These are phyloP conservation scores for Melolontha melolontha DNA, from an alignment of 2,888 invertebrate species.

Conservation along the genomic window DNA sequence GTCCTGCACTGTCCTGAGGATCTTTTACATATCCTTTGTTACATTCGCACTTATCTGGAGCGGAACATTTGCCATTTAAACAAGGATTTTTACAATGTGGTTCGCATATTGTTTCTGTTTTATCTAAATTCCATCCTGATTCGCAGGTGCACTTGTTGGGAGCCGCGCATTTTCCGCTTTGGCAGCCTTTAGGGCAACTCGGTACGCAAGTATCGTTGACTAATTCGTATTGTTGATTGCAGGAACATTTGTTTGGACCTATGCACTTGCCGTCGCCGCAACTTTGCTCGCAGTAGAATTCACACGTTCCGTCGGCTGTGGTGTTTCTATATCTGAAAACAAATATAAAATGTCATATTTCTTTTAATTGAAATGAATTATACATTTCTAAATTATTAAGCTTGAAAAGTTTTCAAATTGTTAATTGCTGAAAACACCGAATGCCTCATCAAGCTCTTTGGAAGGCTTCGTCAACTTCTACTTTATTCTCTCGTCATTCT, in stretches of 20 bases:
- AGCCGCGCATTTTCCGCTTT: slow-evolving; percentile 67
- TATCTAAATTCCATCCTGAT: slow-evolving; percentile 63
- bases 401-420: too few relatives aligned
- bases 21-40: slow-evolving; percentile 64
- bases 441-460: too few relatives aligned
- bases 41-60: slow-evolving; percentile 63
- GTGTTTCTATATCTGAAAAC: slow-evolving; percentile 62
- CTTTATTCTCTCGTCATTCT: too few relatives aligned
- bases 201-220: slow-evolving; percentile 58
- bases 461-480: too few relatives aligned
- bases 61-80: slow-evolving; percentile 65
- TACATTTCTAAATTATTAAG: too few relatives aligned
- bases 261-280: slow-evolving; percentile 66
- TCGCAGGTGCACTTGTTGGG: slow-evolving; percentile 71
- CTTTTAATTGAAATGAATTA: too few relatives aligned
- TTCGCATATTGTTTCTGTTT: slow-evolving; percentile 59
- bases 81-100: slow-evolving; percentile 68
- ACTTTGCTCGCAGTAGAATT: slow-evolving; percentile 61
- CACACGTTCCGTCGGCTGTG: slow-evolving; percentile 54
- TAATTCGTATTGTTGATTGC: slow-evolving; percentile 63
- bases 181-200: slow-evolving; percentile 64
- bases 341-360: neutral
- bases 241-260: slow-evolving; percentile 67
- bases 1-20: slow-evolving; percentile 55
- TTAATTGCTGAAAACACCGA: too few relatives aligned